Evolutionary conservation across 2,113 vertebrate genomes (phyloP), one percentile per base, ranked within the genome.

Genomic region (Charadrius vociferus): DNA sequence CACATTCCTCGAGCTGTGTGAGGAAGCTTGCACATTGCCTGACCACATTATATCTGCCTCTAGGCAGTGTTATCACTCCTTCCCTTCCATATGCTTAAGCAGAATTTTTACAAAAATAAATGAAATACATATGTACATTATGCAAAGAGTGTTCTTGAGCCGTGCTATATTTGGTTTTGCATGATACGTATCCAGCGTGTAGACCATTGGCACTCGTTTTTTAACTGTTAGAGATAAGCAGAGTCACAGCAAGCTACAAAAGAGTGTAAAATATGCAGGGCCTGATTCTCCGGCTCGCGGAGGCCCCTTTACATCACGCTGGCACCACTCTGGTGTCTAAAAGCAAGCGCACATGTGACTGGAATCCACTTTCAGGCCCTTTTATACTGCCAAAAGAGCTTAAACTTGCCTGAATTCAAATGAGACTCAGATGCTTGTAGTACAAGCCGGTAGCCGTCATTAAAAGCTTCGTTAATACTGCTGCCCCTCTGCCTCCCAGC

Each of bases 121-220:
- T 96, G 93, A 98, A 98, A 98, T 97, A 96, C 97, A 97, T 98
- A 97, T 98, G 97, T 96, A 97, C 96, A 97, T 97, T 98, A 98
- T 97, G 96, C 97, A 97, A 97, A 98, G 95, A 96, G 97, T 97
- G 97, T 97, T 97, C 97, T 97, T 98, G 94, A 97, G 97, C 95
- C 95, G 92, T 97, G 94, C 96, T 98, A 97, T 96, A 97, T 97
- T 98, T 98, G 96, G 93, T 96, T 97, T 97, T 96, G 88, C 93
- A 96, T 96, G 96, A 96, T 97, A 96, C 96, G 93, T 97, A 96
- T 97, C 97, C 96, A 97, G 93, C 93, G 91, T 95, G 94, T 97
- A 97, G 96, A 95, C 95, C 97, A 97, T 94, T 96, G 97, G 95
- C 93, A 97, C 93, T 96, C 86, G 36, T 58, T 94, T 94, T 95